These are phyloP conservation scores for Vanessa tameamea DNA, from an alignment of 1,140 invertebrate species.

Conservation along the genomic window DNA sequence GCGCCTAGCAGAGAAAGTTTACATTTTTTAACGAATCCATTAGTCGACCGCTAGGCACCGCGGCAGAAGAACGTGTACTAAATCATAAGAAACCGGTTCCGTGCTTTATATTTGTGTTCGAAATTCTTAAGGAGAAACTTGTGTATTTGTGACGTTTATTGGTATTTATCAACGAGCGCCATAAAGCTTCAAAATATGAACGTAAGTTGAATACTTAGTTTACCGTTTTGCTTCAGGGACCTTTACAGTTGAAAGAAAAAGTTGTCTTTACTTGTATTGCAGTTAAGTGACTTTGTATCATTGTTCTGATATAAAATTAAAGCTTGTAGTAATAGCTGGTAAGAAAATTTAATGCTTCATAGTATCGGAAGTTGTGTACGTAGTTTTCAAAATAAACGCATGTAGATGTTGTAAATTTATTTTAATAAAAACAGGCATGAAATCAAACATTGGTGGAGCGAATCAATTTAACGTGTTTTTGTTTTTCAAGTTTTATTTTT, in stretches of 20 bases:
- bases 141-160: constrained; percentile 47
- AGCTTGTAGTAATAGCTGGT: neutral
- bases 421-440: too few relatives aligned
- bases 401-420: too few relatives aligned
- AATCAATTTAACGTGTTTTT: too few relatives aligned
- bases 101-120: constrained; percentile 43
- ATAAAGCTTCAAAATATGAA: constrained; percentile 49
- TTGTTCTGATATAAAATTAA: neutral
- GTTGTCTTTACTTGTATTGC: constrained; percentile 12
- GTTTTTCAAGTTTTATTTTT: too few relatives aligned
- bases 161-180: constrained; percentile 21
- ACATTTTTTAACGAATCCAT: constrained; percentile 42
- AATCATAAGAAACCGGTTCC: constrained; percentile 42
- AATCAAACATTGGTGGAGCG: too few relatives aligned
- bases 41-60: constrained; percentile 44
- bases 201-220: constrained; percentile 44
- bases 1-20: constrained; percentile 52
- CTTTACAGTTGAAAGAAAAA: constrained; percentile 28
- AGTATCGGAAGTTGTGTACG: too few relatives aligned
- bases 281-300: neutral
- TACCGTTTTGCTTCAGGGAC: constrained; percentile 30
- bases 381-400: too few relatives aligned
- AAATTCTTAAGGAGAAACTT: constrained; percentile 58
- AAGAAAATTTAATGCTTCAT: too few relatives aligned
- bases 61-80: constrained; percentile 37